These are phyloP conservation scores for Lydus trimaculatus DNA, from an alignment of 2,888 invertebrate genomes.

Conservation along the genomic window DNA sequence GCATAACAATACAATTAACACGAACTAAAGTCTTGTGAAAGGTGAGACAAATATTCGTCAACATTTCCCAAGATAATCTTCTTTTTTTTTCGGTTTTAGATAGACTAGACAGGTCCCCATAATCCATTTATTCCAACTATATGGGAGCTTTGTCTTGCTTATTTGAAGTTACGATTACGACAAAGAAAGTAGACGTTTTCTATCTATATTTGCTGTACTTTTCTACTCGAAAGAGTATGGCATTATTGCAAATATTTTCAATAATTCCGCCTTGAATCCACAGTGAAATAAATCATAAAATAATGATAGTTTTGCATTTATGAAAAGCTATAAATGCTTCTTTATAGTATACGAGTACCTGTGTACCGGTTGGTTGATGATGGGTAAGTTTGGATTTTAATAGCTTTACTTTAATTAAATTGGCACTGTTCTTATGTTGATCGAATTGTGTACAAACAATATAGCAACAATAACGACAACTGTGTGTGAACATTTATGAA, in stretches of 20 bases:
- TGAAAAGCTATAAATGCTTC: not conserved
- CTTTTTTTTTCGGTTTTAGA: not conserved
- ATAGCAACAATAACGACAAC: not conserved
- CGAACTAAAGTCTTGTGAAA: not conserved
- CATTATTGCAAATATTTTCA: not conserved
- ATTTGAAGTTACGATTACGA: too few relatives aligned
- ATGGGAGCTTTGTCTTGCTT: too few relatives aligned
- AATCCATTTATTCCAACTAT: too few relatives aligned
- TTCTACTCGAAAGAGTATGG: too few relatives aligned
- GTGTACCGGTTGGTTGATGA: not conserved
- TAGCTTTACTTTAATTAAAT: not conserved
- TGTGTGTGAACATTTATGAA: constrained; percentile 26
- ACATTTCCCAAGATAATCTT: not conserved
- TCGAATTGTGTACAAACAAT: not conserved
- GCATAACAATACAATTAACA: constrained; percentile 1
- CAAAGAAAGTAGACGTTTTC: too few relatives aligned
- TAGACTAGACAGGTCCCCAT: not conserved
- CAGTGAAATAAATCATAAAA: not conserved
- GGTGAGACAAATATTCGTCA: not conserved
- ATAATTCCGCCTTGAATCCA: not conserved
- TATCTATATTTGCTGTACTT: too few relatives aligned
- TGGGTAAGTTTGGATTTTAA: not conserved
- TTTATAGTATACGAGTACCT: not conserved
- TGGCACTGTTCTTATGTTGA: not conserved
- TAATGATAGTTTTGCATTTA: not conserved